Evolutionary conservation across 2,888 invertebrate species (phyloP).

Genomic region (Apeira syringaria): DNA sequence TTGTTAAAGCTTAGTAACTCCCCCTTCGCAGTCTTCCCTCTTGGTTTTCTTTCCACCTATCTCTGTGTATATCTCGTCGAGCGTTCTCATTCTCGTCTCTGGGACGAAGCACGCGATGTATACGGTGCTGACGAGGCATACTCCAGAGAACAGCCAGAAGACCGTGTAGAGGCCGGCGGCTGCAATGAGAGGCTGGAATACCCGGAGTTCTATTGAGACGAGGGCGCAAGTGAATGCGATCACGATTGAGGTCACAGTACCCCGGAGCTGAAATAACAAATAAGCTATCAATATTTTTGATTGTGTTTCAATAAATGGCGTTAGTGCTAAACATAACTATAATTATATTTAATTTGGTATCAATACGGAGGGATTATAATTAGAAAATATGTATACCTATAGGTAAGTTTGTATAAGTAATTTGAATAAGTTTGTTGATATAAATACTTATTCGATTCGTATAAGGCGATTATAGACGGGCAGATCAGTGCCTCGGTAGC

Average conservation of each 20-base stretch:
- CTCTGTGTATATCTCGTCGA: constrained; percentile 71
- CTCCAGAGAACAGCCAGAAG: constrained; percentile 67
- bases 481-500: no score
- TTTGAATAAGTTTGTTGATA: no score
- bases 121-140: constrained; percentile 66
- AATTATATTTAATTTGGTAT: no score
- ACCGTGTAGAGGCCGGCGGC: constrained; percentile 60
- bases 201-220: constrained; percentile 65
- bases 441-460: no score
- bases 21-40: constrained; percentile 55
- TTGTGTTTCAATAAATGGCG: no score
- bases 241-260: constrained; percentile 71
- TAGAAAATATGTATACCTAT: no score
- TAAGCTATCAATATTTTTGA: no score
- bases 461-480: no score
- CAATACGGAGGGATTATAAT: no score
- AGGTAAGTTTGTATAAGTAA: no score
- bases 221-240: constrained; percentile 69
- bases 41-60: constrained; percentile 54
- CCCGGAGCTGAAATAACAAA: constrained; percentile 58
- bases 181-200: constrained; percentile 64
- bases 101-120: constrained; percentile 65
- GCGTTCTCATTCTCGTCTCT: constrained; percentile 63
- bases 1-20: constrained; percentile 61
- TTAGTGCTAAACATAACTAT: no score